Base-by-base conservation (phyloP, 1,140 invertebrate species). In the Hesperophylax magnus region DNA sequence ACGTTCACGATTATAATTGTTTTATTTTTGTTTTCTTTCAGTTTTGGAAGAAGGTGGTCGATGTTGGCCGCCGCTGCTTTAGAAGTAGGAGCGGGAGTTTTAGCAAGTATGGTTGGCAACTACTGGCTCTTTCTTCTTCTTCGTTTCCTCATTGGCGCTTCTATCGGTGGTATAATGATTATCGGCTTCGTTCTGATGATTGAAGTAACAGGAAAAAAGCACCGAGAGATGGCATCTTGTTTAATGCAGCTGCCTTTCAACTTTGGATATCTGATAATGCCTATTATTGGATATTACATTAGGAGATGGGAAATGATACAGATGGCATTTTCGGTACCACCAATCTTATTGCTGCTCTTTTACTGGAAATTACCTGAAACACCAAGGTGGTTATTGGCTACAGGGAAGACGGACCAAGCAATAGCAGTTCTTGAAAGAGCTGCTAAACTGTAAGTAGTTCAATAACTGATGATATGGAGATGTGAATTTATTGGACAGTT, bases 101-200 rank as follows among this genome's bases (percentile, higher is more conserved):
- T 90, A 2, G 89, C 90, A n/a, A 89, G 91, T 53, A 90, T 91
- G 72, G 87, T 88, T 1, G 90, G 91, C 0, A 91, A 88, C 86
- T 93, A 91, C 79, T 88, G 88, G 85, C 80, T 89, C 7, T 94
- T 93, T 81, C 78, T 91, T 22, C 47, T 90, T n/a, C 85, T 92
- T 2, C 89, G 92, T 82, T 92, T 92, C 69, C 83, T 92, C 17
- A 86, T 90, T 17, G 91, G 89, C 24, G 24, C 89, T 58, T 87
- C 90, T 11, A 89, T 89, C 69, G 91, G 90, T 63, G 91, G 90
- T 5, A 90, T 89, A 1, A 90, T 91, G 88, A 82, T 91, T 18
- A 86, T 90, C 31, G 92, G 90, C 75, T 92, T 87, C 80, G 87
- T 88, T 3, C 83, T 88, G 69, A 85, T 86, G 69, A 86, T 88